Conservation (phyloP, 2,113 vertebrate genomes). For the Tauraco erythrolophus region DNA sequence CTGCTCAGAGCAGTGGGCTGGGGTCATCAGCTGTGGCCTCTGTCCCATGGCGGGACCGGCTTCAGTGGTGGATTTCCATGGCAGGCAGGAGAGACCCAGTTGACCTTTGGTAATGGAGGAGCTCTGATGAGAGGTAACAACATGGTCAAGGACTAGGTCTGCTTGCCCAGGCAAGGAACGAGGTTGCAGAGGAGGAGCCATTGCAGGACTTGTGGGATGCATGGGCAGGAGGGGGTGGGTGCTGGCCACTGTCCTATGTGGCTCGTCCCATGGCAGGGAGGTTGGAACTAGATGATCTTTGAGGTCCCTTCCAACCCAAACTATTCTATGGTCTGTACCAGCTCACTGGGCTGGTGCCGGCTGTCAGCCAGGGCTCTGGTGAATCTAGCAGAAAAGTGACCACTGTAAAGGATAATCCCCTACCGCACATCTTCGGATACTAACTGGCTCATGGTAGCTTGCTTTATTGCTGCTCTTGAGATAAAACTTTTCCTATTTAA, state of each 20-base stretch:
- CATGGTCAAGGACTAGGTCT: rapidly evolving
- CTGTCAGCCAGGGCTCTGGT: neutral
- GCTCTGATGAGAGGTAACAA: neutral
- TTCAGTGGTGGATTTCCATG: neutral
- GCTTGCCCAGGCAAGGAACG: rapidly evolving
- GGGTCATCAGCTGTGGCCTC: neutral
- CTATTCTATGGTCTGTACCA: no score
- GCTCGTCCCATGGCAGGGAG: rapidly evolving
- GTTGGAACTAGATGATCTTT: no score
- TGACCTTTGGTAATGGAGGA: neutral
- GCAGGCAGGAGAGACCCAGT: neutral
- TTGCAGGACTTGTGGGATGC: neutral
- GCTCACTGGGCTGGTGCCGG: rapidly evolving
- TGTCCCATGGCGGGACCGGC: rapidly evolving
- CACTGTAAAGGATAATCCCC: neutral
- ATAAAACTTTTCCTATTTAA: neutral
- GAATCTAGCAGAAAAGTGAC: neutral
- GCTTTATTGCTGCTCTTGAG: neutral
- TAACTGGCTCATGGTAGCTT: neutral
- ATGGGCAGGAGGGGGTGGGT: neutral
- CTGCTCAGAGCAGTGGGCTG: neutral
- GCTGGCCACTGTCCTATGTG: rapidly evolving
- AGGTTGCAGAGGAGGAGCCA: neutral
- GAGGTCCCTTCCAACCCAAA: no score
- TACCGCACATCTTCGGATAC: neutral